phyloP scores from a whole-genome alignment of 2,797 vertebrate genomes.

The Dallia pectoralis region DNA sequence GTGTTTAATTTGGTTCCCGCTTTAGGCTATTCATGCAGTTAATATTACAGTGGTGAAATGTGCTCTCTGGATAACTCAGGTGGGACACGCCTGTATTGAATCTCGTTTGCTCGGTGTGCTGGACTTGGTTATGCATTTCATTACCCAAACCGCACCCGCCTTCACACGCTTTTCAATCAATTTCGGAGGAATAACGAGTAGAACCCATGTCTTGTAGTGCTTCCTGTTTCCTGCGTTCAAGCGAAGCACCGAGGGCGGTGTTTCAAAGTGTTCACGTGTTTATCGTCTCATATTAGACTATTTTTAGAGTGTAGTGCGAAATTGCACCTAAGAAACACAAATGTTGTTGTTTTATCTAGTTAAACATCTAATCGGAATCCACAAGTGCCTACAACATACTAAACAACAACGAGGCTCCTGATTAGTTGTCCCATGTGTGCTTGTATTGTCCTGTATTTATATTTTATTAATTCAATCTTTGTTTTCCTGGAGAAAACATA shows the following conservation, averaged over 20 bases:
- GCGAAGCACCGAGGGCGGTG: conserved; percentile 27
- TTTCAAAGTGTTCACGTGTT: too few species aligned
- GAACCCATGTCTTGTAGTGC: conserved; percentile 59
- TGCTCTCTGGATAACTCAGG: conserved; percentile 61
- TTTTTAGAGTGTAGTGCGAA: too few species aligned
- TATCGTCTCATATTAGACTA: too few species aligned
- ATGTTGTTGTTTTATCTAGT: too few species aligned
- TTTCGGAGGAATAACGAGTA: conserved; percentile 55
- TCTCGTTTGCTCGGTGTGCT: conserved; percentile 43
- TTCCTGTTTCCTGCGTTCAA: conserved; percentile 36
- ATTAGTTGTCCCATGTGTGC: too few species aligned
- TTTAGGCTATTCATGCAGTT: conserved; percentile 71
- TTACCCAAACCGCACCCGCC: conserved; percentile 52
- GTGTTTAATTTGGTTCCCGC: conserved; percentile 67
- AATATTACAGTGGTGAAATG: conserved; percentile 64
- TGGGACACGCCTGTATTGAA: conserved; percentile 65
- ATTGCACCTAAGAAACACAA: too few species aligned
- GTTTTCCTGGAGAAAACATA: too few species aligned
- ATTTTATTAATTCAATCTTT: too few species aligned
- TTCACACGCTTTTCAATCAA: conserved; percentile 59
- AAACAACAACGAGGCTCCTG: too few species aligned
- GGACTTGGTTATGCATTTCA: conserved; percentile 60
- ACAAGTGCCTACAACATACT: too few species aligned
- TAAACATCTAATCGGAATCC: too few species aligned
- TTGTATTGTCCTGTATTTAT: too few species aligned